Conservation (phyloP, 2,113 vertebrate species). For the Marcusenius ussheri region DNA sequence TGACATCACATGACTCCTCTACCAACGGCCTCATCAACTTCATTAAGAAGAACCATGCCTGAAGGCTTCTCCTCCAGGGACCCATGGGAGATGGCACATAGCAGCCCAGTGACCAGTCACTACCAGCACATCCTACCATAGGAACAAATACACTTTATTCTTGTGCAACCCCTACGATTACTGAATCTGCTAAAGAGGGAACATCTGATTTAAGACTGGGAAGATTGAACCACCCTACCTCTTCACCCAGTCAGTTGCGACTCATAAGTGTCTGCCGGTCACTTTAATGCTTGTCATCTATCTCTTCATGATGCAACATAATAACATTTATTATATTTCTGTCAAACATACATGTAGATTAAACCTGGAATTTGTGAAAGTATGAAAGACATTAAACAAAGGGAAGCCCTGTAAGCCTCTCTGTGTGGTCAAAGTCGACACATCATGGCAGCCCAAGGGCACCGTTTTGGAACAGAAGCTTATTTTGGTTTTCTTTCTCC, state of each 20-base stretch:
- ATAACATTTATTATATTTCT: background rate
- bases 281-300: background rate
- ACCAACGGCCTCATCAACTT: constrained; percentile 93
- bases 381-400: background rate
- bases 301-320: background rate
- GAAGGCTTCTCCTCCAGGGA: constrained; percentile 33
- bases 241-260: background rate
- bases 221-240: background rate
- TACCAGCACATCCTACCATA: constrained; percentile 1
- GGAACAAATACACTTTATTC: constrained; percentile 42
- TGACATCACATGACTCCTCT: constrained; percentile 83
- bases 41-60: constrained; percentile 81
- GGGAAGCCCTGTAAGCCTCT: background rate
- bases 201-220: background rate
- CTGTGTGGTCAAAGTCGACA: background rate
- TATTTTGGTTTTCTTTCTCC: background rate
- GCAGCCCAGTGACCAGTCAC: constrained; percentile 2
- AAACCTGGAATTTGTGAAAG: background rate
- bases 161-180: constrained; percentile 29
- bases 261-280: constrained; percentile 1
- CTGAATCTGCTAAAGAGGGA: constrained; percentile 21
- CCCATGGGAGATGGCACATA: constrained; percentile 27
- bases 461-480: background rate
- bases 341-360: background rate
- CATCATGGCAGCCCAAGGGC: background rate